phyloP scores from a whole-genome alignment of 2,888 invertebrate species.

The Zaprionus obscuricornis region DNA sequence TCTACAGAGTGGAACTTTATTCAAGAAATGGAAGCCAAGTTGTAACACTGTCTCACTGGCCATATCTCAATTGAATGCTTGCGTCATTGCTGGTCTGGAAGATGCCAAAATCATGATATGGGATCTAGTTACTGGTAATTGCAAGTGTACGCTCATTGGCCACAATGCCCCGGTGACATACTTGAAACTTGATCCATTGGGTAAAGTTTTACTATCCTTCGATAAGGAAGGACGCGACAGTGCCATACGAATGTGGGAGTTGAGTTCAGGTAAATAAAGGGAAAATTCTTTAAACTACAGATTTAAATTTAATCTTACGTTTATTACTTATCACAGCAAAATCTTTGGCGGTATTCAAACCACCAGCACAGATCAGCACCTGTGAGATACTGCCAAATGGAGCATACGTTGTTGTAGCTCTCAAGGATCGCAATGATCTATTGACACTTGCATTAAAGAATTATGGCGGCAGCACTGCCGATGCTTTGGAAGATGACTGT shows the following conservation, averaged over 20 bases:
- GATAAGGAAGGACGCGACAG: conserved; percentile 89
- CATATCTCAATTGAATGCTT: conserved; percentile 92
- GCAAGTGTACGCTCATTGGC: conserved; percentile 89
- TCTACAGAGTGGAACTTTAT: conserved; percentile 93
- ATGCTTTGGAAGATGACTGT: conserved; percentile 73
- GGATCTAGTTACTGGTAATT: conserved; percentile 93
- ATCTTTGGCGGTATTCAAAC: conserved; percentile 91
- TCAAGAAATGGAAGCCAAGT: conserved; percentile 96
- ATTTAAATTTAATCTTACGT: background rate
- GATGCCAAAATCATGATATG: conserved; percentile 93
- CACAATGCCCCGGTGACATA: conserved; percentile 91
- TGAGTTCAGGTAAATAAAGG: conserved; percentile 87
- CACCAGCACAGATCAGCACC: conserved; percentile 89
- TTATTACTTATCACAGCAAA: conserved; percentile 86
- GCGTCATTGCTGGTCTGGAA: conserved; percentile 92
- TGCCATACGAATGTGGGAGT: conserved; percentile 92
- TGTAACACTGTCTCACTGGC: conserved; percentile 93
- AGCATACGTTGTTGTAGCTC: conserved; percentile 87
- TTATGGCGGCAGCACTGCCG: conserved; percentile 75
- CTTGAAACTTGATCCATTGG: conserved; percentile 89
- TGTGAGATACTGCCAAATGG: conserved; percentile 91
- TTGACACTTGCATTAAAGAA: conserved; percentile 86
- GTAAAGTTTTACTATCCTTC: conserved; percentile 89
- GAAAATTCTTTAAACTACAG: background rate
- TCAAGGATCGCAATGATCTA: conserved; percentile 87